Percentiles rank a stretch among this genome's conserved stretches.
Evolutionary conservation across 2,113 vertebrate species (phyloP).

Genomic region (Hydrochoerus hydrochaeris): DNA sequence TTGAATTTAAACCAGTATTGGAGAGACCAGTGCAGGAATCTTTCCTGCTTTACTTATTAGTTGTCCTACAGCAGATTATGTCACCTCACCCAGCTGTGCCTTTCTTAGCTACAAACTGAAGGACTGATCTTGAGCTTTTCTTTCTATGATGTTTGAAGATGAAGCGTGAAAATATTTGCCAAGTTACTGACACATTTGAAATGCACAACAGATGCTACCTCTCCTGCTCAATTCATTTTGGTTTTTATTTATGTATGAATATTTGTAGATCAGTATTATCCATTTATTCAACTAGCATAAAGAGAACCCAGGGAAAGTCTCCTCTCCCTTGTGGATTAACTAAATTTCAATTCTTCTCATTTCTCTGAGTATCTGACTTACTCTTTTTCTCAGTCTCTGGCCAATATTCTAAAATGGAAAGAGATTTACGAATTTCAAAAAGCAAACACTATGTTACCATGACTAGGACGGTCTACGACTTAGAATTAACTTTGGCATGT

Average conservation of each 20-base stretch:
- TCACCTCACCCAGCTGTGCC: background rate
- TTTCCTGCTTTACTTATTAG: background rate
- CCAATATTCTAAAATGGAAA: background rate
- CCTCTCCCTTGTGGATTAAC: accelerated
- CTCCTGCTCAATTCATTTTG: background rate
- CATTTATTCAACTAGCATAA: background rate
- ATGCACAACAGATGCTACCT: background rate
- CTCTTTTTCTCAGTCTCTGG: background rate
- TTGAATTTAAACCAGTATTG: conserved; percentile 7
- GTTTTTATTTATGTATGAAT: background rate
- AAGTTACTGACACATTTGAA: background rate
- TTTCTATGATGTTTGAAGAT: background rate
- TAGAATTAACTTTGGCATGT: background rate
- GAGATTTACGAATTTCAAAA: background rate
- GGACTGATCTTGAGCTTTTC: background rate
- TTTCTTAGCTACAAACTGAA: background rate
- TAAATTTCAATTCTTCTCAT: background rate
- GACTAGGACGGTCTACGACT: background rate
- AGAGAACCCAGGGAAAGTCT: accelerated
- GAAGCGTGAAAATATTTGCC: background rate
- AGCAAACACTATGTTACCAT: background rate
- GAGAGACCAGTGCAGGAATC: background rate
- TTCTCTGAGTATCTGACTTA: background rate
- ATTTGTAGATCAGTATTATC: background rate
- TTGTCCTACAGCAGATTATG: accelerated